Evolutionary conservation across 2,888 invertebrate species (phyloP), one percentile per base, ranked within the genome.

Genomic region (Torymus texanus): DNA sequence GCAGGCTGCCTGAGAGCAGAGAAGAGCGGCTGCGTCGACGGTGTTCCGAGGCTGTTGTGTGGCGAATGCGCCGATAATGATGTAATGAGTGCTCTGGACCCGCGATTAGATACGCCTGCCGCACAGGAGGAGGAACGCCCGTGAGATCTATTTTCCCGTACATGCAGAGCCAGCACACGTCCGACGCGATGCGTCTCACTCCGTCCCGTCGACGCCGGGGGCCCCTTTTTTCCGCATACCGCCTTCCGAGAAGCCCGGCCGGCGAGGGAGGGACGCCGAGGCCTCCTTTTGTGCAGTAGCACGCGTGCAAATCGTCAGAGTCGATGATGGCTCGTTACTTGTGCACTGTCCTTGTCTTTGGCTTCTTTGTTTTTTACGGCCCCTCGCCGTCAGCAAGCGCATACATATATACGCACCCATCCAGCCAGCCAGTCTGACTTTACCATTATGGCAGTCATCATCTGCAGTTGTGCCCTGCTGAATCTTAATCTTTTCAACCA

Each of bases 21-120:
- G 73, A 58, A 79, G 63, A 68, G 73, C 65, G 41, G 72, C 77
- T 73, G 70, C 74, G 81, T 82, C 72, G 82, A 81, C 75, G 82
- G 82, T 83, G 74, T 82, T 72, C 80, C 76, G 79, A 80, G 73
- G 75, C 76, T 21, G 61, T 8, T 16, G 18, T 84, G 82, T 85
- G 79, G 83, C 86, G 83, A 87, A 87, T 85, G 80, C 83, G 83
- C 84, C 84, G 85, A 88, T 88, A 87, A 88, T 87, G 85, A 88
- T 85, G 86, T 85, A 87, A 88, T 87, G 85, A 88, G 86, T 84
- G 86, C 79, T 83, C 84, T 83, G 84, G 83, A 81, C 83, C 85
- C 75, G 81, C 81, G 82, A 88, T 87, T 88, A 82, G 86, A 82
- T 82, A 84, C 85, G 86, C 84, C 83, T 83, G 84, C 66, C 68